Evolutionary conservation across 2,113 vertebrate genomes (phyloP).

Genomic region (Semnornis frantzii): DNA sequence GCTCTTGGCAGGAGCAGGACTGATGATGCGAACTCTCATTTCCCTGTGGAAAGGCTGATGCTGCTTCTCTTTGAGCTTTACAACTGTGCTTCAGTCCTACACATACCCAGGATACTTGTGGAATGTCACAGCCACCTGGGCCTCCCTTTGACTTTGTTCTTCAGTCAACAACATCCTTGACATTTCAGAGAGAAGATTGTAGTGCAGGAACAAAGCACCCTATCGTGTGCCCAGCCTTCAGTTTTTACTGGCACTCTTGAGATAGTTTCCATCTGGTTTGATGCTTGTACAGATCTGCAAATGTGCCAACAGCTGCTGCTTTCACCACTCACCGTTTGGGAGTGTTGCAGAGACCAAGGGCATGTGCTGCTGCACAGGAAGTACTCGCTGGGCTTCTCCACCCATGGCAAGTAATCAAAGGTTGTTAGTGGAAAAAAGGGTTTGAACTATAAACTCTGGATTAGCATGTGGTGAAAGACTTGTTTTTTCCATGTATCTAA

Average conservation of each 20-base stretch:
- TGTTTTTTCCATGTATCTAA: not conserved
- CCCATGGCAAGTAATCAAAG: not conserved
- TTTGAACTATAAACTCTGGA: not conserved
- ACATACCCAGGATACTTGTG: not conserved
- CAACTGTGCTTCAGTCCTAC: not conserved
- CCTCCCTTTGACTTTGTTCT: fast-evolving
- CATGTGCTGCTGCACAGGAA: not conserved
- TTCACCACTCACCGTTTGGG: not conserved
- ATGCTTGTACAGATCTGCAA: not conserved
- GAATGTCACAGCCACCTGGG: not conserved
- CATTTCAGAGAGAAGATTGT: not conserved
- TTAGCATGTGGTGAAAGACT: not conserved
- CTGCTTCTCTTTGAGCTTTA: not conserved
- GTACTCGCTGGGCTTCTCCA: not conserved
- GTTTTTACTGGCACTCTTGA: not conserved
- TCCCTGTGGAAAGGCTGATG: not conserved
- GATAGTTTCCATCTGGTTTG: not conserved
- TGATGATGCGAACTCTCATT: not conserved
- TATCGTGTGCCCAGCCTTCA: not conserved
- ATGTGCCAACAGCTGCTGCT: not conserved
- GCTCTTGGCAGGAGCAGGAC: not conserved
- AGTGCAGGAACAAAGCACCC: not conserved
- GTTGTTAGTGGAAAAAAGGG: not conserved
- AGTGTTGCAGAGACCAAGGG: not conserved
- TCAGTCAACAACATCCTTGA: not conserved